Base-by-base conservation (phyloP, 2,113 vertebrate species). In the rabbit (Oryctolagus cuniculus) region DNA sequence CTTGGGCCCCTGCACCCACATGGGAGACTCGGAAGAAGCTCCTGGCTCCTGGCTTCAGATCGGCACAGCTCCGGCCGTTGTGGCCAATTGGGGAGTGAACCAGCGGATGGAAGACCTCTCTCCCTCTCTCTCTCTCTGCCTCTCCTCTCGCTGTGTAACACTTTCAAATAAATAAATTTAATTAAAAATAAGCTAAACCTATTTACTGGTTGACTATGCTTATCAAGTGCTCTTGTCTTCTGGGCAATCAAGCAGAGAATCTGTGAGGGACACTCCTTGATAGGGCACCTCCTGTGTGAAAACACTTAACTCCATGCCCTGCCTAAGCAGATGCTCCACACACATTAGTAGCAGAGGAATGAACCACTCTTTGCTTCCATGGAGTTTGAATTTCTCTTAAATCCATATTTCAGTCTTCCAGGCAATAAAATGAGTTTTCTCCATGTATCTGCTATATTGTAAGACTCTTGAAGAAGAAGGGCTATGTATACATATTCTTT, bases 361-460 rank as follows among this genome's bases (percentile, higher is more conserved):
- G 4, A 64, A 89, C 19, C 16, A 27, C 4, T 82, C 51, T 74
- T 72, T 61, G 44, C 29, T 74, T 74, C 61, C 27, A 34, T 27
- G 38, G 36, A 78, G 27, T 34, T 89, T 90, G n/a, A 86, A 44
- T 78, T 24, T 61, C 15, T 83, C 29, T 85, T 80, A 77, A 89
- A 67, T 74, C 8, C 16, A 74, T 58, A 72, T 51, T 61, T n/a
- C 55, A 73, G 78, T 83, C 36, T 79, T 31, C 49, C 36, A 89
- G 53, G 63, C 81, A 87, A 77, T 89, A 75, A 79, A 90, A 70
- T 80, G 53, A 17, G 9, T 75, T 83, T 19, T 81, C 36, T 90
- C 75, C 24, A 9, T 21, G 1, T 69, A 17, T 92, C 72, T 90
- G 70, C 29, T 36, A 70, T 21, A 74, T 36, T 10, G 29, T 80